Percentiles rank a stretch among this genome's conserved stretches.
These are phyloP conservation scores for Steinernema khuongi DNA, from an alignment of 1,140 invertebrate species.

Conservation along the genomic window DNA sequence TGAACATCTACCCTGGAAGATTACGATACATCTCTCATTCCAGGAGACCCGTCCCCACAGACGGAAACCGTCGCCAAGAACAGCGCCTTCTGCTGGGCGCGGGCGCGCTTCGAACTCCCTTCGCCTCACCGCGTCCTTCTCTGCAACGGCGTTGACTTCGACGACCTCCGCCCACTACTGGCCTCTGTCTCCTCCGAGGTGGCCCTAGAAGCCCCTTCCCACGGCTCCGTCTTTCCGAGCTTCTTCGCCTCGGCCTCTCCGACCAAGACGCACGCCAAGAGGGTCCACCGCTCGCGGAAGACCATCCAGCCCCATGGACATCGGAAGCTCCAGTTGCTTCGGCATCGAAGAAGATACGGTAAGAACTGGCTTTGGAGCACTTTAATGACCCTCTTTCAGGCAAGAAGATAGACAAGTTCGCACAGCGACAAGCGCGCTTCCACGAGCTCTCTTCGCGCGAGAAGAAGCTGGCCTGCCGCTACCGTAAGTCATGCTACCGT, in stretches of 20 bases:
- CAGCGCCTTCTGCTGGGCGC: conserved; percentile 5
- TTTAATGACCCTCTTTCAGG: no score
- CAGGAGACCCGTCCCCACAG: background rate
- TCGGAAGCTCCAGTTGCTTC: background rate
- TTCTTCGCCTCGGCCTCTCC: background rate
- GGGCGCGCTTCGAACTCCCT: background rate
- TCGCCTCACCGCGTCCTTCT: background rate
- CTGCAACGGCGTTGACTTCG: conserved; percentile 9
- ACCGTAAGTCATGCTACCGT: conserved; percentile 41
- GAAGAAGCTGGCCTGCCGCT: conserved; percentile 39
- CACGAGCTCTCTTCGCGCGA: background rate
- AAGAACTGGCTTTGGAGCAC: no score
- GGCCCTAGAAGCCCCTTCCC: background rate
- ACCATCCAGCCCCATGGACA: background rate
- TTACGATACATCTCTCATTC: no score
- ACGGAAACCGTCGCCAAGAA: background rate
- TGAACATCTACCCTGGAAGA: no score
- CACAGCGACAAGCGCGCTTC: background rate
- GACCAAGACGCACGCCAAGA: background rate
- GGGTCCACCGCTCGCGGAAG: background rate
- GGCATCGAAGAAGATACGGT: background rate
- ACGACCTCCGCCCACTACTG: background rate
- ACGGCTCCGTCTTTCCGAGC: background rate
- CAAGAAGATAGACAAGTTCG: background rate
- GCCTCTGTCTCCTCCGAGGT: background rate